A percentile compares a stretch with the other conserved stretches of the same genome.
phyloP scores from a whole-genome alignment of 2,113 vertebrate species.

The Thomomys bottae region DNA sequence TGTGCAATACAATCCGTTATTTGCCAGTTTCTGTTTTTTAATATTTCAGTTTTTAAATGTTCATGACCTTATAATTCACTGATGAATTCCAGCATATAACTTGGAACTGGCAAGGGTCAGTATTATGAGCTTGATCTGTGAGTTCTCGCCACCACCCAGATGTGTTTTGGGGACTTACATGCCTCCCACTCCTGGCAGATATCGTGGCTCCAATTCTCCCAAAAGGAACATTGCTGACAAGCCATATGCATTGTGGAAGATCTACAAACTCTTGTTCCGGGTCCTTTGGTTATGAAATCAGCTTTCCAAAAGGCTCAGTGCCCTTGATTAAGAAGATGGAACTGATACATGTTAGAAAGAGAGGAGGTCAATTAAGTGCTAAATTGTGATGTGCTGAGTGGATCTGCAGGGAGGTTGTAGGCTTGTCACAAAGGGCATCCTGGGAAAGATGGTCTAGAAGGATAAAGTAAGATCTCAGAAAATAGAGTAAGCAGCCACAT shows the following conservation, averaged over 20 bases:
- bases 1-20: neutral
- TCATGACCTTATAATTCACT: neutral
- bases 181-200: too few species aligned
- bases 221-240: neutral
- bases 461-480: too few species aligned
- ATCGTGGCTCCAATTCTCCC: neutral
- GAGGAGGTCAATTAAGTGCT: too few species aligned
- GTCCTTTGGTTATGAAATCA: neutral
- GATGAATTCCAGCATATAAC: neutral
- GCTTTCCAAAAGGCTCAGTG: neutral
- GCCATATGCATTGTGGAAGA: rapidly evolving
- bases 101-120: rapidly evolving
- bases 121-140: too few species aligned
- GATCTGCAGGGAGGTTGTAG: neutral
- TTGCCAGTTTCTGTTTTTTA: neutral
- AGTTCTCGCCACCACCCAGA: neutral
- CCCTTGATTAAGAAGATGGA: neutral
- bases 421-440: rapidly evolving
- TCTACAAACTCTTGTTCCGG: rapidly evolving
- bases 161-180: rapidly evolving
- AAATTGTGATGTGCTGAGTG: rapidly evolving
- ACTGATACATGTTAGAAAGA: too few species aligned
- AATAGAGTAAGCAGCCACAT: too few species aligned
- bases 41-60: neutral
- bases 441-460: neutral